Percentiles rank a stretch among this genome's conserved stretches.
Conservation (phyloP, 2,113 vertebrate species). For the Cepphus grylle region DNA sequence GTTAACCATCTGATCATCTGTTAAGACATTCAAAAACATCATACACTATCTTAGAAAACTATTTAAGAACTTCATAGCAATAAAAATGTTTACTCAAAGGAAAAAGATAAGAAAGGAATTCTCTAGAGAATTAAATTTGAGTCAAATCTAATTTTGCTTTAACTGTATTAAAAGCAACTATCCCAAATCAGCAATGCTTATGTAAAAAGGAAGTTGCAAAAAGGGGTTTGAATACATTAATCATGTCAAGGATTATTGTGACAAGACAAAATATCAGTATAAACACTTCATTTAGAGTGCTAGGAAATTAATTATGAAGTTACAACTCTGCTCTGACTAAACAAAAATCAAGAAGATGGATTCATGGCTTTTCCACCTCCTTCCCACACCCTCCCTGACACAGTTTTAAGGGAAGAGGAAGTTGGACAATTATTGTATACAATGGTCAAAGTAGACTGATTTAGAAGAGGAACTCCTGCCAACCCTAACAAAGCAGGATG, state of each 20-base stretch:
- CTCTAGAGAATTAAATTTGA: background rate
- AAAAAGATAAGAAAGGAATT: background rate
- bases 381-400: background rate
- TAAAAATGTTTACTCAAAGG: background rate
- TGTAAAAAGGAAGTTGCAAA: background rate
- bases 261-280: background rate
- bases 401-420: conserved; percentile 12
- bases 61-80: background rate
- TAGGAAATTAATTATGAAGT: background rate
- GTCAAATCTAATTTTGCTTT: background rate
- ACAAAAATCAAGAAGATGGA: background rate
- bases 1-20: background rate
- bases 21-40: background rate
- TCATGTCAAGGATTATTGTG: background rate
- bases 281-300: background rate
- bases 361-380: conserved; percentile 22
- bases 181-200: background rate
- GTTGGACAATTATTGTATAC: background rate
- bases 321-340: background rate
- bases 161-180: background rate
- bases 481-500: background rate
- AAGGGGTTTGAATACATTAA: background rate
- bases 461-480: conserved; percentile 12
- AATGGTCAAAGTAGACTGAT: conserved; percentile 1
- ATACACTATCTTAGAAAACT: background rate